phyloP scores from a whole-genome alignment of 1,140 invertebrate species.

The Oscheius sp. region DNA sequence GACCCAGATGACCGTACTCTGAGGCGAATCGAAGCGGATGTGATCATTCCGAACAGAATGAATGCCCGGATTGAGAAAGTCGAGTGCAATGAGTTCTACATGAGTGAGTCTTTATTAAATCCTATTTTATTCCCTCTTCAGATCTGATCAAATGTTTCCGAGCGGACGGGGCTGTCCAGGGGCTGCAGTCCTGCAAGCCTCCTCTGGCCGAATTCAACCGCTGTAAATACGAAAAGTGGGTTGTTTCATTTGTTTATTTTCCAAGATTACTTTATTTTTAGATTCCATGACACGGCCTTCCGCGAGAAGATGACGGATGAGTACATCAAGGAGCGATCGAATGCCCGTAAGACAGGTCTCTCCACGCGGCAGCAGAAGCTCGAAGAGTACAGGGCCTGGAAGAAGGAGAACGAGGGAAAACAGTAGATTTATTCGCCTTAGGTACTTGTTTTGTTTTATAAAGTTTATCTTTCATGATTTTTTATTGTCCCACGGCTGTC shows the following conservation, averaged over 20 bases:
- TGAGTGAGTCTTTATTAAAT: slow-evolving; percentile 37
- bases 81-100: slow-evolving; percentile 35
- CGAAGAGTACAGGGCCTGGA: slow-evolving; percentile 41
- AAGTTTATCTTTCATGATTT: background rate
- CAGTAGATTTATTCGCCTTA: background rate
- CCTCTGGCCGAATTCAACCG: slow-evolving; percentile 45
- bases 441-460: slow-evolving; percentile 16
- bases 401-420: slow-evolving; percentile 17
- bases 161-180: slow-evolving; percentile 41
- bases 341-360: slow-evolving; percentile 37
- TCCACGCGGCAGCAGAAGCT: slow-evolving; percentile 31
- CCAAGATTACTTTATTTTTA: slow-evolving; percentile 35
- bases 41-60: slow-evolving; percentile 57
- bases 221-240: slow-evolving; percentile 48
- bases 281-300: slow-evolving; percentile 53
- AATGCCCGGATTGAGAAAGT: slow-evolving; percentile 46
- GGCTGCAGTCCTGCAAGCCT: slow-evolving; percentile 44
- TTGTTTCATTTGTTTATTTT: slow-evolving; percentile 9
- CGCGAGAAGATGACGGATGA: slow-evolving; percentile 52
- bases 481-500: background rate
- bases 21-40: slow-evolving; percentile 51
- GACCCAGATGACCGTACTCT: slow-evolving; percentile 53
- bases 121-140: background rate
- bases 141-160: slow-evolving; percentile 45
- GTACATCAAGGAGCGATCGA: slow-evolving; percentile 48